Base-by-base conservation (phyloP, 1,140 invertebrate genomes). In the Centruroides sculpturatus region DNA sequence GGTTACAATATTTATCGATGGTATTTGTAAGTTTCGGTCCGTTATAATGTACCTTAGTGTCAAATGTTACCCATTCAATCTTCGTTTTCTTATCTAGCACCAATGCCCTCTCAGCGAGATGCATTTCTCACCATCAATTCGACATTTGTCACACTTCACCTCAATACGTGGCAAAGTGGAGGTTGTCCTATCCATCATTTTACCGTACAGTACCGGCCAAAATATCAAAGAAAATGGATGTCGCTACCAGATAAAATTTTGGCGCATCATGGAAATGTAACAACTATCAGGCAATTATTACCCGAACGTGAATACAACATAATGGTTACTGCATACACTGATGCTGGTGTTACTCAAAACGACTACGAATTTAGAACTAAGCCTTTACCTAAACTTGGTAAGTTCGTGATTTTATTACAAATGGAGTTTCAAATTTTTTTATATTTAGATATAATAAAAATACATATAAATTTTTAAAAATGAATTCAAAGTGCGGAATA, bases 201-300 rank as follows among this genome's bases (percentile, higher is more conserved):
- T 66, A 74, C 74, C 47, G 70, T 82, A 5, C 73, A 73, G 50
- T 78, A 79, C 56, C 92, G 93, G 74, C 89, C 78, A 11, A 75
- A 75, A 55, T 77, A 71, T 69, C 73, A 65, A 77, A 78, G 67
- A 60, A 89, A 92, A 78, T 93, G 89, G 90, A 92, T 86, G 67
- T 86, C 92, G 72, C 88, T 92, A 47, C 63, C 46, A 71, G 62
- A 71, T 65, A 59, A 50, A 34, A 63, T 64, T 7, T 51, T 50
- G 0, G 34, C 56, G 4, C 36, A 57, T 10, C 46, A 41, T 41
- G 41, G 52, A 35, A 54, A 57, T 7, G 53, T 41, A 13, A 49
- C 35, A 1, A 55, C 55, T 5, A 12, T 66, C 0, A 56, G 60
- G n/a, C 65, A 59, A 6, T 48, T 66, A 4, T 34, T 55, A 5